Conservation (phyloP, 2,797 vertebrate genomes). For the Enteromius argenteus region DNA sequence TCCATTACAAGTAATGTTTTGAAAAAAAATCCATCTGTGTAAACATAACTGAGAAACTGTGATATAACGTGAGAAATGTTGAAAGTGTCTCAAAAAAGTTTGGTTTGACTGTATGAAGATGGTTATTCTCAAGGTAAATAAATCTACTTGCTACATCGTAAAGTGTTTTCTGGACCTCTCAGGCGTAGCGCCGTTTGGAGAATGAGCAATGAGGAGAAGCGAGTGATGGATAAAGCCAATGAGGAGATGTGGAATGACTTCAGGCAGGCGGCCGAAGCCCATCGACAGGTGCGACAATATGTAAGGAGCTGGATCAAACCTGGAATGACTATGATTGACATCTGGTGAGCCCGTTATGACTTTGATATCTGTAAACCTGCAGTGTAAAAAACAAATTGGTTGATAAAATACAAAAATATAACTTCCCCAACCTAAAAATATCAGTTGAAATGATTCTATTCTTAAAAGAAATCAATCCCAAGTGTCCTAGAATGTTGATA, state of each 20-base stretch:
- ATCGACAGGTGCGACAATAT: slow-evolving; percentile 95
- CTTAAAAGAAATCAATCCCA: neutral
- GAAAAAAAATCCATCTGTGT: no score
- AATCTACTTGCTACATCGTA: neutral
- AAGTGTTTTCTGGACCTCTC: slow-evolving; percentile 23
- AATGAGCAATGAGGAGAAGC: slow-evolving; percentile 93
- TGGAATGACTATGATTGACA: slow-evolving; percentile 98
- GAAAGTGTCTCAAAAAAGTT: no score
- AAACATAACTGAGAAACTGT: no score
- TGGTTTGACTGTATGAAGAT: neutral
- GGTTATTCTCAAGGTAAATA: neutral
- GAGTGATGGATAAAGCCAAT: slow-evolving; percentile 89
- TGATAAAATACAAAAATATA: neutral
- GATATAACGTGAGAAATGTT: no score
- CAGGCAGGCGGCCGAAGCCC: slow-evolving; percentile 96
- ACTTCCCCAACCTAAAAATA: neutral
- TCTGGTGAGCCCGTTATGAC: slow-evolving; percentile 84
- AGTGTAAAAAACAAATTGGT: neutral
- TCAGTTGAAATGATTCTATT: no score
- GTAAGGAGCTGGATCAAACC: slow-evolving; percentile 97
- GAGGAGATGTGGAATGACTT: slow-evolving; percentile 99
- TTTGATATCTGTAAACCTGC: neutral
- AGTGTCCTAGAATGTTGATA: neutral
- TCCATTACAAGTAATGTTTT: neutral
- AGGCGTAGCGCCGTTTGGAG: slow-evolving; percentile 94